Conservation (phyloP, 2,113 vertebrate species). For the Candoia aspera region DNA sequence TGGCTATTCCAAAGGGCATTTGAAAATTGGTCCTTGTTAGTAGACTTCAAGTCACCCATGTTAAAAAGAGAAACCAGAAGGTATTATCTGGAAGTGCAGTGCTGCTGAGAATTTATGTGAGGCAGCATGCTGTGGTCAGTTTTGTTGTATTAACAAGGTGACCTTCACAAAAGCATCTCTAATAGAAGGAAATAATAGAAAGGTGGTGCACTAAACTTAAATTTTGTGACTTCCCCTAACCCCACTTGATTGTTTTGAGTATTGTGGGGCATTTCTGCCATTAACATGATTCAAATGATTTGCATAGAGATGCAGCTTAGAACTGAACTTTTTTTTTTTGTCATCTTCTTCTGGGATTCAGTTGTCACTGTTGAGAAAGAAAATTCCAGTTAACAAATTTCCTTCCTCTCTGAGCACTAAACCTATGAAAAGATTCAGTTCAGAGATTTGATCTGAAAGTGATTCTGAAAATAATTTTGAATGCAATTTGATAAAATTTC, state of each 20-base stretch:
- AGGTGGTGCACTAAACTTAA: constrained; percentile 27
- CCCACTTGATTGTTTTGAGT: constrained; percentile 17
- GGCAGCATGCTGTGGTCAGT: not conserved
- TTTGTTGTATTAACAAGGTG: constrained; percentile 32
- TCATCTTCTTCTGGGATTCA: not conserved
- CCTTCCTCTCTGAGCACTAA: too few relatives aligned
- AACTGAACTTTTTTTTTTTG: not conserved
- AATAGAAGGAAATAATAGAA: not conserved
- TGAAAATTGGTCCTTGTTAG: not conserved
- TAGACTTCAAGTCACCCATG: not conserved
- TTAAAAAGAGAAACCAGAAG: not conserved
- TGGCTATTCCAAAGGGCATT: not conserved
- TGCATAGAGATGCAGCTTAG: not conserved
- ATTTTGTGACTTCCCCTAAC: not conserved
- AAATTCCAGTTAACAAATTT: not conserved
- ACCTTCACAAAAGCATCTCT: constrained; percentile 36
- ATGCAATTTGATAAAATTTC: too few relatives aligned
- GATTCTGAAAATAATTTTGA: too few relatives aligned
- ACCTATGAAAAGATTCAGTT: too few relatives aligned
- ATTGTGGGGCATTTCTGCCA: not conserved
- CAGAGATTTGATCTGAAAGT: too few relatives aligned
- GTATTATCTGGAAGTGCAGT: not conserved
- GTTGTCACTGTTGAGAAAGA: constrained; percentile 6
- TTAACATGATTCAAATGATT: not conserved
- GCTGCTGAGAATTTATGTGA: not conserved